These are phyloP conservation scores for Alentia gelatinosa DNA, from an alignment of 2,888 invertebrate genomes.

Conservation along the genomic window DNA sequence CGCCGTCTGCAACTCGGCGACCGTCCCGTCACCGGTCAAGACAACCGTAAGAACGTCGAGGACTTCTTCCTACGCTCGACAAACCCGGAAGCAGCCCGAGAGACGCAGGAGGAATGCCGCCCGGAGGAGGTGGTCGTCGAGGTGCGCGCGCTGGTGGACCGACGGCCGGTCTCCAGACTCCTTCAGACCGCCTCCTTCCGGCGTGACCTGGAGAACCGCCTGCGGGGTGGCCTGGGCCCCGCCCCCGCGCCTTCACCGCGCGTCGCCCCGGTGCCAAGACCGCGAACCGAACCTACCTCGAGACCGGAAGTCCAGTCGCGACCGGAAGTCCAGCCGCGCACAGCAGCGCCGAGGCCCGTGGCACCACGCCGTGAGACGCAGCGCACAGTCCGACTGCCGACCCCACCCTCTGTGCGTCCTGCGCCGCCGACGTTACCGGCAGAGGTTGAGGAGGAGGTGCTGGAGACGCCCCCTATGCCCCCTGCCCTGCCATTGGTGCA, in stretches of 20 bases:
- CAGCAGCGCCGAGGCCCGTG: background rate
- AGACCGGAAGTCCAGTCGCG: background rate
- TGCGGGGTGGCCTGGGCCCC: constrained; percentile 64
- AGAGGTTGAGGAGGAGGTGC: background rate
- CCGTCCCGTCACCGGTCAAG: constrained; percentile 76
- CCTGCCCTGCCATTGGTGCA: background rate
- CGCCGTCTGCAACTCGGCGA: constrained; percentile 74
- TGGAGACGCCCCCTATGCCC: background rate
- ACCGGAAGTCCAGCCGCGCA: background rate
- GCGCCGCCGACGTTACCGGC: background rate
- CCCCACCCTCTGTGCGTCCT: background rate
- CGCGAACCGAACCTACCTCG: background rate
- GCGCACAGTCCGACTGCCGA: background rate
- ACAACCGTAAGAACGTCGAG: constrained; percentile 70
- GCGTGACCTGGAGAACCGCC: constrained; percentile 74
- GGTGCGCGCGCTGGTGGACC: constrained; percentile 76
- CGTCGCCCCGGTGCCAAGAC: background rate
- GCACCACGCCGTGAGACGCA: background rate
- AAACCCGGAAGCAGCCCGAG: constrained; percentile 61
- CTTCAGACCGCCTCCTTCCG: constrained; percentile 74
- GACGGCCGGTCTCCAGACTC: constrained; percentile 77
- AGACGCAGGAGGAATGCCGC: constrained; percentile 70
- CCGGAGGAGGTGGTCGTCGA: constrained; percentile 77
- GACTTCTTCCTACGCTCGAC: constrained; percentile 70
- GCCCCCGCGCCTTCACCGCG: background rate